A percentile compares a stretch with the other conserved stretches of the same genome.
Evolutionary conservation across 1,140 invertebrate genomes (phyloP).

Genomic region (Drosophila guanche): DNA sequence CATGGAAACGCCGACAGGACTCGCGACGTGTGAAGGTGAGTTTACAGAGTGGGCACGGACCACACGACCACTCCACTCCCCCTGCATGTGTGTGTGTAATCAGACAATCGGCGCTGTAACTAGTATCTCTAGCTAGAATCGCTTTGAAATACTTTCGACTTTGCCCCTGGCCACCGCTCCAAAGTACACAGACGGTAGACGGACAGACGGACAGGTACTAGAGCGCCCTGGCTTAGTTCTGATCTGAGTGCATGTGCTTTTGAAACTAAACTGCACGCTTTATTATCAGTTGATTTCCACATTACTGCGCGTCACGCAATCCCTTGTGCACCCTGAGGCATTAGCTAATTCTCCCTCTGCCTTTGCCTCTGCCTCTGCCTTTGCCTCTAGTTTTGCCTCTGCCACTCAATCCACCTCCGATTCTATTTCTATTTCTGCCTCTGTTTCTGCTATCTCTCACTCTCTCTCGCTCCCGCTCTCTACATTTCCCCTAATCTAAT

Average conservation of each 20-base stretch:
- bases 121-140: constrained; percentile 41
- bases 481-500: constrained; percentile 27
- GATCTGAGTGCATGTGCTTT: background rate
- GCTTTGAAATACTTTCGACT: constrained; percentile 45
- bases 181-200: constrained; percentile 31
- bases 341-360: constrained; percentile 1
- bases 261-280: constrained; percentile 28
- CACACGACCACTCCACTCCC: background rate
- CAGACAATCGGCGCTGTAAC: constrained; percentile 27
- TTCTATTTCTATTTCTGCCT: too few species aligned
- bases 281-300: constrained; percentile 32
- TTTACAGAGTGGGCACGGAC: background rate
- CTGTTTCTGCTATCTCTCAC: background rate
- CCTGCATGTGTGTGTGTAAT: background rate
- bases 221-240: constrained; percentile 20
- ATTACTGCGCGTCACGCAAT: constrained; percentile 11
- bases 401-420: background rate
- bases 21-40: constrained; percentile 90
- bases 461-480: background rate
- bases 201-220: background rate
- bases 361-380: constrained; percentile 3
- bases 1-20: constrained; percentile 91
- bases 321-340: constrained; percentile 13
- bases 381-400: background rate
- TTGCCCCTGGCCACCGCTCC: constrained; percentile 42